Evolutionary conservation across 2,113 vertebrate species (phyloP).

Genomic region (Candoia aspera): DNA sequence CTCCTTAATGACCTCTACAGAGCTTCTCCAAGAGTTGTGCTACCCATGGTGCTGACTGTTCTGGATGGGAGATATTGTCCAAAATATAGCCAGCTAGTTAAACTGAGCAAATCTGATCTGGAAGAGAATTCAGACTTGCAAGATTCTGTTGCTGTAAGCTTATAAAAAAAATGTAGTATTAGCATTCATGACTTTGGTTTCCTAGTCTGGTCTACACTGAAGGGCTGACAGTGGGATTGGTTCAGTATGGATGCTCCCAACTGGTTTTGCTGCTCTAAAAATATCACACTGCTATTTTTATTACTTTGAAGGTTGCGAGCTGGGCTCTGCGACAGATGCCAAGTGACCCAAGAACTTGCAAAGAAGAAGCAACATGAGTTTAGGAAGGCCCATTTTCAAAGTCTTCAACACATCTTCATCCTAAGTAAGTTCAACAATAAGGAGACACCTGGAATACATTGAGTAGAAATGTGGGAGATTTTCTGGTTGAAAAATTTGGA

Average conservation of each 20-base stretch:
- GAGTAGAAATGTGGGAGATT: neutral
- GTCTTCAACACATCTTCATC: slow-evolving; percentile 86
- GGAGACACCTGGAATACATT: neutral
- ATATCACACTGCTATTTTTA: neutral
- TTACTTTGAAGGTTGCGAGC: slow-evolving; percentile 82
- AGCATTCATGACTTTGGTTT: neutral
- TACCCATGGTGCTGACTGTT: too few species aligned
- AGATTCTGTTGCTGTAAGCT: neutral
- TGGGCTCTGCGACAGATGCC: slow-evolving; percentile 92
- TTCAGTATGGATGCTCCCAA: neutral
- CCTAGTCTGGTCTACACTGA: neutral
- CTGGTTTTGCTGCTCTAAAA: neutral
- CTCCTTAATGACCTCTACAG: too few species aligned
- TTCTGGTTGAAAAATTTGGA: neutral
- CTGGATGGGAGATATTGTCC: too few species aligned
- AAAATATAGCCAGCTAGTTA: too few species aligned
- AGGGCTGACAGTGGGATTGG: neutral
- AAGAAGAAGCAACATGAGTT: slow-evolving; percentile 89
- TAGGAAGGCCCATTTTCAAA: slow-evolving; percentile 86
- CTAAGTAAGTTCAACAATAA: slow-evolving; percentile 75
- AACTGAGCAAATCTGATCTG: neutral
- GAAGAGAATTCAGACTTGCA: neutral
- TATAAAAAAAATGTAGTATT: neutral
- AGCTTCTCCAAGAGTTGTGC: too few species aligned
- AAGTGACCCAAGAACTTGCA: slow-evolving; percentile 93